Percentiles rank a stretch among this genome's conserved stretches.
Evolutionary conservation across 2,888 invertebrate species (phyloP).

Genomic region (Aspidapion aeneum): DNA sequence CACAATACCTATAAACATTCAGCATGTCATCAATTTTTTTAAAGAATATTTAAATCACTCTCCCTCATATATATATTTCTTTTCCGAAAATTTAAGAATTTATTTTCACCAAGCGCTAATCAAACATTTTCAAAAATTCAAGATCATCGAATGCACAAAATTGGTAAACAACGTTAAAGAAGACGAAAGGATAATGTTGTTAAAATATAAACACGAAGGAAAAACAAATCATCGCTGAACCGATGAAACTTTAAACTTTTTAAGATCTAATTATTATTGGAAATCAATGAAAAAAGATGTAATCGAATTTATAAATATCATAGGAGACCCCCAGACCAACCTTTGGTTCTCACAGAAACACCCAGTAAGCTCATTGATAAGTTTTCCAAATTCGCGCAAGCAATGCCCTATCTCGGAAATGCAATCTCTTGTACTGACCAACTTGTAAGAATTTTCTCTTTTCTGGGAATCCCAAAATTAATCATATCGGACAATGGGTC

Average conservation of each 20-base stretch:
- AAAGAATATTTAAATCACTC: no score
- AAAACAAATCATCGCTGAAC: conserved; percentile 3
- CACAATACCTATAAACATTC: no score
- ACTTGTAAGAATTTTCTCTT: neutral
- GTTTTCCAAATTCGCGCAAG: conserved; percentile 7
- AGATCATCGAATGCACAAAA: conserved; percentile 7
- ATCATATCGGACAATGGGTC: conserved; percentile 11
- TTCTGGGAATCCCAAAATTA: neutral
- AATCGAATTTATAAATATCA: neutral
- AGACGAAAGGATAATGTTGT: no score
- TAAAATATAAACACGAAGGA: conserved; percentile 8
- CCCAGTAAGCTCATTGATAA: neutral
- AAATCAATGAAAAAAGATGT: neutral
- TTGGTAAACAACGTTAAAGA: no score
- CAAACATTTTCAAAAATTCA: neutral
- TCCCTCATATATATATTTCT: no score
- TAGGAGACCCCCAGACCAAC: neutral
- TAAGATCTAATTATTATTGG: conserved; percentile 2
- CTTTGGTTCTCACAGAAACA: neutral
- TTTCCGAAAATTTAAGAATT: neutral
- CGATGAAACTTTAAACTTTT: neutral
- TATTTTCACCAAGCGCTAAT: conserved; percentile 1
- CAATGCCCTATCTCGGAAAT: neutral
- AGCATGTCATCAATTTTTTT: no score
- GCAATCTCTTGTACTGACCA: neutral